Conservation (phyloP, 2,113 vertebrate species). For the Varanus salvator region DNA sequence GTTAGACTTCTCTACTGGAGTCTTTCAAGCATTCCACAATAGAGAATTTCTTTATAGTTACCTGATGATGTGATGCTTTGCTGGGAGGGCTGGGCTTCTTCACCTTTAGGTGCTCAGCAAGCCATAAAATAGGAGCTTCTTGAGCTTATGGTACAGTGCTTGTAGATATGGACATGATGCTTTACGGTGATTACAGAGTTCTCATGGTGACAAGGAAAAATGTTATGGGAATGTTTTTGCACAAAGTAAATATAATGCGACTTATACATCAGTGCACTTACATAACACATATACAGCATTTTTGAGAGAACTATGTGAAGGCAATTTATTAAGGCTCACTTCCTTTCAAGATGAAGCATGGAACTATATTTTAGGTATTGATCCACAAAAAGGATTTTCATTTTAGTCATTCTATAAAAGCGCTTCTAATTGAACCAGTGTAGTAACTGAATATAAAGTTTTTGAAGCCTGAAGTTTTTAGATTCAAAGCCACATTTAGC, state of each 20-base stretch:
- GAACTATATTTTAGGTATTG: constrained; percentile 83
- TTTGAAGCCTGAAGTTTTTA: constrained; percentile 31
- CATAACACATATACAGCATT: constrained; percentile 58
- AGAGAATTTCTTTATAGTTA: neutral
- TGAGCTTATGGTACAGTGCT: neutral
- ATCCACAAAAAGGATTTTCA: constrained; percentile 84
- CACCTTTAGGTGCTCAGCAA: neutral
- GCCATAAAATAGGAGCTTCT: neutral
- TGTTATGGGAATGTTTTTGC: neutral
- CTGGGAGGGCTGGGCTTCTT: neutral
- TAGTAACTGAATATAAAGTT: constrained; percentile 85
- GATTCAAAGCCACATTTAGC: constrained; percentile 69
- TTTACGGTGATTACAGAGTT: neutral
- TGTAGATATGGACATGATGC: neutral
- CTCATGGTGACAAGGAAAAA: neutral
- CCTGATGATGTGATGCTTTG: neutral
- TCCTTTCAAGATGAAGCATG: constrained; percentile 78
- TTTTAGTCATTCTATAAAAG: constrained; percentile 87
- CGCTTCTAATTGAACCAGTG: constrained; percentile 83
- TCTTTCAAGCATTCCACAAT: neutral
- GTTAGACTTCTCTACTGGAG: neutral
- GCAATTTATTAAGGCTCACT: constrained; percentile 79
- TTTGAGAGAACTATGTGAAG: constrained; percentile 41
- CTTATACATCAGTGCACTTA: constrained; percentile 34
- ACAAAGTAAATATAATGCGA: constrained; percentile 41